Conservation (phyloP, 1,140 invertebrate species). For the Drosophila grimshawi region DNA sequence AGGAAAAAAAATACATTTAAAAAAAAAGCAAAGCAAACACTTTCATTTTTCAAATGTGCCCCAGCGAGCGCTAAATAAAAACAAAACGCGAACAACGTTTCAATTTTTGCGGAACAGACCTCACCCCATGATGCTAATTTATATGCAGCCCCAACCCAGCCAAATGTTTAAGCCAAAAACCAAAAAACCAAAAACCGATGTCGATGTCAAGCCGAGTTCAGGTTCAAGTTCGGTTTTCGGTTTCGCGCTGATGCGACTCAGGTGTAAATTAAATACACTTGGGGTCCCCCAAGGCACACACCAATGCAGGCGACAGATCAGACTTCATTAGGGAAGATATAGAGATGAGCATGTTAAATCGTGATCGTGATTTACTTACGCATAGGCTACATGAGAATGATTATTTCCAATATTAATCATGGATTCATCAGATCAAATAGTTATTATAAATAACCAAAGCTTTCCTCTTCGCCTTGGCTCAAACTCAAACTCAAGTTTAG, state of each 20-base stretch:
- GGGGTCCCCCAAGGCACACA: conserved; percentile 11
- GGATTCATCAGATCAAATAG: too few relatives aligned
- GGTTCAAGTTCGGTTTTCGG: conserved; percentile 77
- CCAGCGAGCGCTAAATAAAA: conserved; percentile 23
- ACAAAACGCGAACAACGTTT: conserved; percentile 64
- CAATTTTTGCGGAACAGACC: conserved; percentile 47
- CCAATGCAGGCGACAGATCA: conserved; percentile 63
- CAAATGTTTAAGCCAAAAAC: conserved; percentile 27
- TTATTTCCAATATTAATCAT: too few relatives aligned
- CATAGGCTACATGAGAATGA: not conserved
- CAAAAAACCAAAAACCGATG: conserved; percentile 26
- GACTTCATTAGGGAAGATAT: conserved; percentile 65
- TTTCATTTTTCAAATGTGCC: conserved; percentile 73
- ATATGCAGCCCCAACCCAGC: conserved; percentile 59
- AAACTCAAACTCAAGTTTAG: too few relatives aligned
- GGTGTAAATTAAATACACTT: conserved; percentile 82
- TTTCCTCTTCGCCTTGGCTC: too few relatives aligned
- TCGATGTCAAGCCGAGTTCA: conserved; percentile 60
- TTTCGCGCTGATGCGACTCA: conserved; percentile 62
- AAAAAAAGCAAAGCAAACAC: conserved; percentile 74
- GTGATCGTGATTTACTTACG: conserved; percentile 18
- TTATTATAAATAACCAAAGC: too few relatives aligned
- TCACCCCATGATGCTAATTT: conserved; percentile 82
- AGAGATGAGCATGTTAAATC: conserved; percentile 10
- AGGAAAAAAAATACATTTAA: conserved; percentile 13